Base-by-base conservation (phyloP, 2,113 vertebrate species). In the Tragelaphus strepsiceros region DNA sequence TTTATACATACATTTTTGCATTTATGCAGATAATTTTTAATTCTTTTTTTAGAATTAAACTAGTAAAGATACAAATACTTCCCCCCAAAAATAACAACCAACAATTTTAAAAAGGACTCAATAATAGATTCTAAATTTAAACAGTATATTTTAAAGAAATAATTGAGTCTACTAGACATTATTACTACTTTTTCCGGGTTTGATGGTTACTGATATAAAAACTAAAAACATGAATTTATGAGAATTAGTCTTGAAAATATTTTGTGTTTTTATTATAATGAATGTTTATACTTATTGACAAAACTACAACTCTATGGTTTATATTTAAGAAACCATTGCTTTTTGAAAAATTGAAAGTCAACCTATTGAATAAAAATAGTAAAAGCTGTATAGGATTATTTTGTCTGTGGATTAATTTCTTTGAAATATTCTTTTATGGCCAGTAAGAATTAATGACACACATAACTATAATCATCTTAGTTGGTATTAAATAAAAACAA, bases 401-500 rank as follows among this genome's bases (percentile, higher is more conserved):
- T 97, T 96, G 92, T 84, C 67, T 61, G 71, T 98, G 95, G 97
- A 92, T 98, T 96, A 93, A 97, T 98, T 98, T 98, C 93, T 97
- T 98, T 98, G 98, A 99, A 99, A 98, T 98, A 97, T 98, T n/a
- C 95, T 98, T 98, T 98, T 98, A 98, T 98, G 98, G 97, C 96
- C 97, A 97, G 78, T 90, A 98, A 98, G 98, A 99, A 98, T 99
- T 99, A 99, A 99, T 99, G 98, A 98, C 98, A 98, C 98, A 99
- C 99, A 99, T 99, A 99, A 99, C 99, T 99, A 95, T 99, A 99
- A 99, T 99, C 99, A 99, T 99, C 98, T 99, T 99, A 99, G 94
- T 96, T 97, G 98, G 99, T 96, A 99, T 99, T 99, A 99, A 98
- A 98, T 99, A 98, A 98, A 99, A 99, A 98, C 97, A 99, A 99